These are phyloP conservation scores for Myotis davidii DNA, from an alignment of 2,113 vertebrate species.

Conservation along the genomic window DNA sequence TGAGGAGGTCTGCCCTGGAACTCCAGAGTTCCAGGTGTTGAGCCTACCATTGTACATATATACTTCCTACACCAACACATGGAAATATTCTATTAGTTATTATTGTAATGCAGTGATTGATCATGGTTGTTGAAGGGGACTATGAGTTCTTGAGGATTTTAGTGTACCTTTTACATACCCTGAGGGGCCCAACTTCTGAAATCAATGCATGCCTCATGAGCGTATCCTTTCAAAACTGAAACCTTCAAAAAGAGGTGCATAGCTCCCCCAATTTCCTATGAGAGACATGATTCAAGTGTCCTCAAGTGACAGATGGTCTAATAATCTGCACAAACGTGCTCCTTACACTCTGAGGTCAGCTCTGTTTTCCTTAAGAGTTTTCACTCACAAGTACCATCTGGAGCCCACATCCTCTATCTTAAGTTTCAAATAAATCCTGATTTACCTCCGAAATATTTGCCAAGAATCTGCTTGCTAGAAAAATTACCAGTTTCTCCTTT, in stretches of 20 bases:
- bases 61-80: constrained; percentile 23
- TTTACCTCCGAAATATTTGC: constrained; percentile 73
- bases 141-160: constrained; percentile 4
- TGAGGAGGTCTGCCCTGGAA: background rate
- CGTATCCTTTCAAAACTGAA: constrained; percentile 29
- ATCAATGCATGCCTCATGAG: background rate
- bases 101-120: constrained; percentile 45
- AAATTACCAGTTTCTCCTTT: constrained; percentile 16
- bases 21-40: background rate
- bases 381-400: constrained; percentile 72
- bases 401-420: constrained; percentile 69
- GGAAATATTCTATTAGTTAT: constrained; percentile 50
- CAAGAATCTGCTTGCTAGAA: constrained; percentile 60
- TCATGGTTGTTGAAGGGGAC: constrained; percentile 31
- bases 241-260: constrained; percentile 50
- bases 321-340: constrained; percentile 66
- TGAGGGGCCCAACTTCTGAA: constrained; percentile 36
- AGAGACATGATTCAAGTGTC: constrained; percentile 67
- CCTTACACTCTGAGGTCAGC: constrained; percentile 66
- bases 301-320: constrained; percentile 67
- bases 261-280: constrained; percentile 47
- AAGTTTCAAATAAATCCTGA: constrained; percentile 70
- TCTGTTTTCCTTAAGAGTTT: constrained; percentile 57
- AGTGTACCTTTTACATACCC: constrained; percentile 47
- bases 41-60: background rate